Percentiles rank a stretch among this genome's conserved stretches.
phyloP scores from a whole-genome alignment of 2,888 invertebrate species.

The Zygaena filipendulae region DNA sequence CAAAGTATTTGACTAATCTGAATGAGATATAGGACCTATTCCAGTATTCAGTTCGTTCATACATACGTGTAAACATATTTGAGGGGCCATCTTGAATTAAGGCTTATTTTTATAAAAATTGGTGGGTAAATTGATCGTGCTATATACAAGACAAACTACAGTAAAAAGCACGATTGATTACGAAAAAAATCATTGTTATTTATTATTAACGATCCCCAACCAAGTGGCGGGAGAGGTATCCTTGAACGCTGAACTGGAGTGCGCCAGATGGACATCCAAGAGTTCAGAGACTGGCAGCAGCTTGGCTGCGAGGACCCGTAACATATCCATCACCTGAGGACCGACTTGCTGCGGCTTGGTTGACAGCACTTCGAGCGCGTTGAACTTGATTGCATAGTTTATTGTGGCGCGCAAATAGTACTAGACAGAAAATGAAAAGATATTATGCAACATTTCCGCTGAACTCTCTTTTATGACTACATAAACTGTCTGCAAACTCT shows the following conservation, averaged over 20 bases:
- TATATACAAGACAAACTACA: no score
- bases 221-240: slow-evolving; percentile 46
- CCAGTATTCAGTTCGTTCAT: no score
- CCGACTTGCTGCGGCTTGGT: slow-evolving; percentile 47
- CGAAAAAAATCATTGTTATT: slow-evolving; percentile 24
- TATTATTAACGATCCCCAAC: slow-evolving; percentile 54
- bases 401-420: slow-evolving; percentile 46
- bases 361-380: slow-evolving; percentile 30
- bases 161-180: no score
- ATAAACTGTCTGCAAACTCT: no score
- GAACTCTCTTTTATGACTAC: no score
- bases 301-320: slow-evolving; percentile 36
- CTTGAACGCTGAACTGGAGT: slow-evolving; percentile 48
- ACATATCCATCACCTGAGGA: slow-evolving; percentile 35
- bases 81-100: no score
- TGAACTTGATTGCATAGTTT: slow-evolving; percentile 38
- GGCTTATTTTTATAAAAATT: no score
- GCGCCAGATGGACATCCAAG: slow-evolving; percentile 44
- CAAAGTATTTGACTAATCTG: no score
- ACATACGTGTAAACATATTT: no score
- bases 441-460: no score
- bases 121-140: no score
- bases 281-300: slow-evolving; percentile 45
- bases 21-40: no score
- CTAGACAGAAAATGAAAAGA: slow-evolving; percentile 27